Base-by-base conservation (phyloP, 2,797 vertebrate species). In the Glyptemys insculpta region DNA sequence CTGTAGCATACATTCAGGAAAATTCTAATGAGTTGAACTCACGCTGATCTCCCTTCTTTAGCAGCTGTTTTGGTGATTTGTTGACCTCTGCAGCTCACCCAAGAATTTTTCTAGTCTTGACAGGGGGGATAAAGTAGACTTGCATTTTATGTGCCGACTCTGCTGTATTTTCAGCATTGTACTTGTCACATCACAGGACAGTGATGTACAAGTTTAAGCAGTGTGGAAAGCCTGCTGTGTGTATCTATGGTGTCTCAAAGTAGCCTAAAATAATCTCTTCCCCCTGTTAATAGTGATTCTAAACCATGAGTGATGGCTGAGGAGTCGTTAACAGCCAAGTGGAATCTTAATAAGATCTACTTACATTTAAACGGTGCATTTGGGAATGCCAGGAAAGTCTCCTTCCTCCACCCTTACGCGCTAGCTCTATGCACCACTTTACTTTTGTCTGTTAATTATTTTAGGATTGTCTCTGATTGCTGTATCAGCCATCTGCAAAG, bases 1-100 rank as follows among this genome's bases (percentile, higher is more conserved):
- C 83, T 81, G 83, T 59, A 56, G 72, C 81, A 95, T 89, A 93
- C 91, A 93, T 93, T 95, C 96, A 87, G 89, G 44, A 34, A 96
- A 97, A 97, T 97, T 97, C 92, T 97, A 97, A 98, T 93, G 88
- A 96, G 95, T 88, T 97, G 96, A 95, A 97, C 96, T 98, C 2
- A 0, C 88, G 87, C 79, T 95, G 95, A 97, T 96, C 94, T 97
- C 96, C 94, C 93, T 95, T 87, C 91, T 95, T 96, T 74, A 95
- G 95, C 88, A 94, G 93, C 87, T 96, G 89, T 85, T 96, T 92
- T 95, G 94, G 94, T 97, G 96, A 97, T 94, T 94, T 93, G 96
- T 95, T 97, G 97, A 98, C 96, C 93, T 96, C 88, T 91, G 87
- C 87, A 93, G 83, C 94, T 95, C 96, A 95, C 93, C 95, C 91